Evolutionary conservation across 1,140 invertebrate species (phyloP).

Genomic region (Marisa cornuarietis): DNA sequence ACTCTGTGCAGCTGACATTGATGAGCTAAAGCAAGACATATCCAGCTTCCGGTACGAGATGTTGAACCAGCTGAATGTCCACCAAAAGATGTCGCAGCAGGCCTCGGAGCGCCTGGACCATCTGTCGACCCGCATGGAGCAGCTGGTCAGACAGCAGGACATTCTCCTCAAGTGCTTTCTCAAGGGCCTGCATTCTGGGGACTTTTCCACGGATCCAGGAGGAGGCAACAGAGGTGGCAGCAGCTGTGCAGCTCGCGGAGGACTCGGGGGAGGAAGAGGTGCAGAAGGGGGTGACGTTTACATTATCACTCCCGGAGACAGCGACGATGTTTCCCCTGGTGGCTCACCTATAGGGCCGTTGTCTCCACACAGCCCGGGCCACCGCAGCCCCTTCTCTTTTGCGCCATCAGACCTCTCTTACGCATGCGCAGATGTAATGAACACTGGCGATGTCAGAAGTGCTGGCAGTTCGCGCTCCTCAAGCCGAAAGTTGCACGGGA

Average conservation of each 20-base stretch:
- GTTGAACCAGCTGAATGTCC: slow-evolving; percentile 39
- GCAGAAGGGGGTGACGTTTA: neutral
- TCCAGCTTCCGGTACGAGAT: slow-evolving; percentile 62
- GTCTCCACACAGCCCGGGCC: neutral
- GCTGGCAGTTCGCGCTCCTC: neutral
- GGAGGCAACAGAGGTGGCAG: neutral
- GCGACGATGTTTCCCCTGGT: neutral
- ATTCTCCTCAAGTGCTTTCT: neutral
- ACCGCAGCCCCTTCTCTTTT: neutral
- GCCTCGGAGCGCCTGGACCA: slow-evolving; percentile 12
- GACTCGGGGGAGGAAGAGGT: neutral
- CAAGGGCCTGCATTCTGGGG: no score
- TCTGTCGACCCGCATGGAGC: slow-evolving; percentile 13
- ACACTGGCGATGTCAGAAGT: neutral
- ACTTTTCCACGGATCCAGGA: neutral
- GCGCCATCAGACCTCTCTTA: neutral
- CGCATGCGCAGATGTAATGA: neutral
- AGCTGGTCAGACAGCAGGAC: slow-evolving; percentile 13
- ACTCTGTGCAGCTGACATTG: slow-evolving; percentile 50
- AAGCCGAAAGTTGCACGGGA: slow-evolving; percentile 5
- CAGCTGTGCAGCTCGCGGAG: neutral
- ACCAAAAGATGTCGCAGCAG: slow-evolving; percentile 9
- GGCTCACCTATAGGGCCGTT: neutral
- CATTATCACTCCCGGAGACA: neutral
- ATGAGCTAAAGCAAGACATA: slow-evolving; percentile 62